phyloP scores from a whole-genome alignment of 2,113 vertebrate species.

The Channa maculata region DNA sequence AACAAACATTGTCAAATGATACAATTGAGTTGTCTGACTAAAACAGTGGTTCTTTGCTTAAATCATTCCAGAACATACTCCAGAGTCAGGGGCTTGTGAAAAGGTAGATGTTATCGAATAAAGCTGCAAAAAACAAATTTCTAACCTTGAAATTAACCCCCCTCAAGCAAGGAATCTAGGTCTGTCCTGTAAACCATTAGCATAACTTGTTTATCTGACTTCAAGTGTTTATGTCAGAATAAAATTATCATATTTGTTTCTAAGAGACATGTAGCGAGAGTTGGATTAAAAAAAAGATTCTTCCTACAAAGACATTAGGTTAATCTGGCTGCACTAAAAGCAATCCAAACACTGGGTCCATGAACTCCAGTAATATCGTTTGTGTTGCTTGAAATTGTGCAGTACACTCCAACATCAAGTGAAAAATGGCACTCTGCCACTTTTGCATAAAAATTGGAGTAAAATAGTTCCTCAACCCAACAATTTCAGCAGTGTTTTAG shows the following conservation, averaged over 20 bases:
- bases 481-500: background rate
- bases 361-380: slow-evolving; percentile 34
- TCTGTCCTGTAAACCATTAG: slow-evolving; percentile 35
- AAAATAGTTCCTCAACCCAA: slow-evolving; percentile 17
- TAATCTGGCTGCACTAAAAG: slow-evolving; percentile 46
- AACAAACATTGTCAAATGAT: slow-evolving; percentile 46
- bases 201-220: slow-evolving; percentile 37
- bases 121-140: slow-evolving; percentile 14
- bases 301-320: slow-evolving; percentile 35
- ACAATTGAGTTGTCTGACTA: slow-evolving; percentile 38
- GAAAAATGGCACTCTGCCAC: slow-evolving; percentile 33
- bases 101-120: slow-evolving; percentile 25
- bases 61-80: slow-evolving; percentile 30
- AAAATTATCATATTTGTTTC: slow-evolving; percentile 59
- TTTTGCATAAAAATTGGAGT: slow-evolving; percentile 13
- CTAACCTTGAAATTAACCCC: slow-evolving; percentile 34
- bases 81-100: slow-evolving; percentile 22
- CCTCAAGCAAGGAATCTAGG: slow-evolving; percentile 11
- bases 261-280: slow-evolving; percentile 35
- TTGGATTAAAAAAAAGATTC: slow-evolving; percentile 57
- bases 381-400: slow-evolving; percentile 20
- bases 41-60: slow-evolving; percentile 29
- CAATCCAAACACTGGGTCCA: slow-evolving; percentile 37
- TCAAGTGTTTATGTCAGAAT: slow-evolving; percentile 44
- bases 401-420: background rate